A percentile compares a stretch with the other conserved stretches of the same genome.
Conservation (phyloP, 2,113 vertebrate species). For the Dipodomys ordii region DNA sequence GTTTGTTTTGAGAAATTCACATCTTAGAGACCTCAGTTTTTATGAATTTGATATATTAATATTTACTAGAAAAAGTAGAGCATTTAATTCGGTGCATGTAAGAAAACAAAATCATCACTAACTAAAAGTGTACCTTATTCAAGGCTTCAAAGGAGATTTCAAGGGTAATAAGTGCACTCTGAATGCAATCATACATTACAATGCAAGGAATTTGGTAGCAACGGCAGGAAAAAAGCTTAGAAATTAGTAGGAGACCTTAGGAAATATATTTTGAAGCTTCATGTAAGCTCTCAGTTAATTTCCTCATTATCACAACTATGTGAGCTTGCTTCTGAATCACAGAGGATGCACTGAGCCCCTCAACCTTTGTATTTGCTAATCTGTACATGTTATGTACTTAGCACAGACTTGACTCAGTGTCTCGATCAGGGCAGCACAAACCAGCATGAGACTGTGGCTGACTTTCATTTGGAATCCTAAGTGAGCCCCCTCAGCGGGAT, state of each 20-base stretch:
- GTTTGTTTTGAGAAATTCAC: not conserved
- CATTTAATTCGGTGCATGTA: not conserved
- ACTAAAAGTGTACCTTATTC: not conserved
- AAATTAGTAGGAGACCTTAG: constrained; percentile 6
- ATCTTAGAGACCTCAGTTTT: not conserved
- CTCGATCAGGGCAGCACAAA: constrained; percentile 38
- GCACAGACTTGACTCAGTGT: constrained; percentile 53
- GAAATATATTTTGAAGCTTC: constrained; percentile 38
- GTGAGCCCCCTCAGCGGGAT: constrained; percentile 73
- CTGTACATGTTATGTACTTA: constrained; percentile 74
- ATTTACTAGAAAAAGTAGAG: not conserved
- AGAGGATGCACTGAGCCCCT: constrained; percentile 37
- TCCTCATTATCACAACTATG: constrained; percentile 29
- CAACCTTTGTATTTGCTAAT: constrained; percentile 74
- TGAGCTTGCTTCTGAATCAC: constrained; percentile 58
- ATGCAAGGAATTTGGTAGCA: not conserved
- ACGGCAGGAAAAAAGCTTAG: constrained; percentile 30
- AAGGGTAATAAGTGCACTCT: constrained; percentile 18
- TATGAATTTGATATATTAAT: not conserved
- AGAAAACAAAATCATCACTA: not conserved
- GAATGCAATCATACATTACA: not conserved
- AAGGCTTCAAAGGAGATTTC: not conserved
- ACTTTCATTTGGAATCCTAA: constrained; percentile 76
- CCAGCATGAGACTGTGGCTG: constrained; percentile 65
- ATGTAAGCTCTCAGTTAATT: constrained; percentile 15